Evolutionary conservation across 2,113 vertebrate species (phyloP), one percentile per base, ranked within the genome.

Genomic region (Rhinichthys klamathensis): DNA sequence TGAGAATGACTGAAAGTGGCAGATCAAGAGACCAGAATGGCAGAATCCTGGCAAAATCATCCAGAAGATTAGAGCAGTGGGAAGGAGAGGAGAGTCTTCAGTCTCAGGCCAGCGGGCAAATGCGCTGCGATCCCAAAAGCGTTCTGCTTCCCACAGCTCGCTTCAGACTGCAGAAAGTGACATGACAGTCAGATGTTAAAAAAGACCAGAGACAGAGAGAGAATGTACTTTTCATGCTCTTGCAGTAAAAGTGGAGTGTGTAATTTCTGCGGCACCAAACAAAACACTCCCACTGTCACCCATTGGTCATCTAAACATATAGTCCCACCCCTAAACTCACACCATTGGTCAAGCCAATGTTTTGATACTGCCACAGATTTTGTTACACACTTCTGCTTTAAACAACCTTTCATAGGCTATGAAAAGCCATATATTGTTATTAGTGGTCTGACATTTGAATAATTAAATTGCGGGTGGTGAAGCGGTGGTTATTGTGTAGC

Each of bases 1-100:
- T 65, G 92, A 92, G 91, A 89, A 91, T 91, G 91, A 92, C 92
- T 90, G 89, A 91, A 95, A 90, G 92, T 92, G 92, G 91, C 91
- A 93, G 93, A 94, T 93, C 92, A 93, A 92, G 92, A 91, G 92
- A 85, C 88, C 90, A 80, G 46, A 82, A 80, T 80, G 78, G 87
- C 90, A 86, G 89, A 80, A 90, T 82, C 88, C 12, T 44, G 77
- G 89, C 90, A 88, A 89, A 87, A 89, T 84, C 87, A 87, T 85
- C 81, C 85, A 79, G 87, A 91, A 89, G 90, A 93, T 92, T 93
- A 93, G 89, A 88, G 83, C 89, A 87, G 90, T 83, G 90, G 56
- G 74, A 38, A 58, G 30, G 25, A 69, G 30, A 70, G 82, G 35
- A 46, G 80, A 85, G 74, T 83, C 56, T 79, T 83, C 56, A 67